A percentile compares a stretch with the other conserved stretches of the same genome.
Conservation (phyloP, 2,113 vertebrate genomes). For the Myotis brandtii region DNA sequence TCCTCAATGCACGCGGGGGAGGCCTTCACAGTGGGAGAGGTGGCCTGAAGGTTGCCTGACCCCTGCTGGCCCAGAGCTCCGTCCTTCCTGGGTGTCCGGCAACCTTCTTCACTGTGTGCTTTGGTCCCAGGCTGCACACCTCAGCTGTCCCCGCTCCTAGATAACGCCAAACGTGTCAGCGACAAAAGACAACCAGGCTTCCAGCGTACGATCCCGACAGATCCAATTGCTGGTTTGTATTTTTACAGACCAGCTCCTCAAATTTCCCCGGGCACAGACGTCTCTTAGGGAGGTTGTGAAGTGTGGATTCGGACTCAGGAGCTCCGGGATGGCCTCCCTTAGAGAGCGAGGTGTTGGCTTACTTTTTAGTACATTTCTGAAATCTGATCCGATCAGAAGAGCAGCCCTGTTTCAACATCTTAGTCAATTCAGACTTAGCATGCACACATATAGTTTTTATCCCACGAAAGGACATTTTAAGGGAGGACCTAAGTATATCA, state of each 20-base stretch:
- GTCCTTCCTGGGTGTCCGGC: neutral
- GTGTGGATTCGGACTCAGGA: neutral
- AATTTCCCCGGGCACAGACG: neutral
- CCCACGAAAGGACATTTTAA: neutral
- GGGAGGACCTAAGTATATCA: neutral
- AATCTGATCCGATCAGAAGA: neutral
- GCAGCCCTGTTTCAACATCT: slow-evolving; percentile 4
- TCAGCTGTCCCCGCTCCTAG: neutral
- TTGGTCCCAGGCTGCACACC: neutral
- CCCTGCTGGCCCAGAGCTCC: neutral
- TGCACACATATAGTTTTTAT: neutral
- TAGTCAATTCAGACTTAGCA: neutral
- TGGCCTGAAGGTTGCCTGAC: neutral
- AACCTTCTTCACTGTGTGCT: neutral
- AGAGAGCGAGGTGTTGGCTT: neutral
- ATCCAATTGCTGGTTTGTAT: neutral
- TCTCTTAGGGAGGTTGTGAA: neutral
- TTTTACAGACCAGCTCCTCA: neutral
- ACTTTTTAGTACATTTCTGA: neutral
- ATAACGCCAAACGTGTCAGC: neutral
- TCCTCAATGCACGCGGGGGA: neutral
- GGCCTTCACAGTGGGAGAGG: neutral
- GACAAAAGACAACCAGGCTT: neutral
- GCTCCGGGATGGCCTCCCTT: neutral
- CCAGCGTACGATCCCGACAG: neutral